Conservation (phyloP, 2,888 invertebrate species). For the Drosophila greeni region DNA sequence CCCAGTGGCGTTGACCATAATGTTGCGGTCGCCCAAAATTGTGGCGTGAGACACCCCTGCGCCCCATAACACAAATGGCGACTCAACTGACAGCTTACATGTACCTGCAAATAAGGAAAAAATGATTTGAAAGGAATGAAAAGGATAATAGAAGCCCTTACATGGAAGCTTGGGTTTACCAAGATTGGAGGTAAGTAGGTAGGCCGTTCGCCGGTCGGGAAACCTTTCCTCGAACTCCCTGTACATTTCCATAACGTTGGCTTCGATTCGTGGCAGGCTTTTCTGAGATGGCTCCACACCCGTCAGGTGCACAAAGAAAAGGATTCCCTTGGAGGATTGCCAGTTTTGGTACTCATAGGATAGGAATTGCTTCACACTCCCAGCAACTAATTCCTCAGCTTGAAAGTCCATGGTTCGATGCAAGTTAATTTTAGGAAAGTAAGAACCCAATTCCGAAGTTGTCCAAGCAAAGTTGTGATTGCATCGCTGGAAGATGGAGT, state of each 20-base stretch:
- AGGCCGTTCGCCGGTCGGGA: constrained; percentile 88
- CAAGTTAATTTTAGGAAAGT: constrained; percentile 85
- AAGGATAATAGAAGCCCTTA: constrained; percentile 32
- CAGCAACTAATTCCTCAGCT: constrained; percentile 94
- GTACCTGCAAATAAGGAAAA: constrained; percentile 81
- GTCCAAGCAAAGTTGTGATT: constrained; percentile 93
- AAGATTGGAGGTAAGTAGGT: constrained; percentile 95
- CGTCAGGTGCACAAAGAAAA: constrained; percentile 94
- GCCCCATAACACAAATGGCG: constrained; percentile 96
- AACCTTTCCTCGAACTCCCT: constrained; percentile 85
- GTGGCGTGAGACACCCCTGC: constrained; percentile 83
- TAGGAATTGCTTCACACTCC: constrained; percentile 84
- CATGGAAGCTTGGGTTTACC: constrained; percentile 97
- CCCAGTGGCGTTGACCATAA: constrained; percentile 37
- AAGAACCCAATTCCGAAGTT: constrained; percentile 90
- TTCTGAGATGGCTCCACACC: constrained; percentile 91
- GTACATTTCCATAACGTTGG: constrained; percentile 85
- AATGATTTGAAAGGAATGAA: too few relatives aligned
- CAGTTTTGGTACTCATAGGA: constrained; percentile 77
- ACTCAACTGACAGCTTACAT: constrained; percentile 90
- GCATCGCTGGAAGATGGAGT: constrained; percentile 95
- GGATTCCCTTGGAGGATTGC: constrained; percentile 79
- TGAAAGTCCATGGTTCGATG: constrained; percentile 83
- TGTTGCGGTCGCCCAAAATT: constrained; percentile 31
- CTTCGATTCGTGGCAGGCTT: constrained; percentile 88